phyloP scores from a whole-genome alignment of 2,888 invertebrate species.

The Caradrina kadenii region DNA sequence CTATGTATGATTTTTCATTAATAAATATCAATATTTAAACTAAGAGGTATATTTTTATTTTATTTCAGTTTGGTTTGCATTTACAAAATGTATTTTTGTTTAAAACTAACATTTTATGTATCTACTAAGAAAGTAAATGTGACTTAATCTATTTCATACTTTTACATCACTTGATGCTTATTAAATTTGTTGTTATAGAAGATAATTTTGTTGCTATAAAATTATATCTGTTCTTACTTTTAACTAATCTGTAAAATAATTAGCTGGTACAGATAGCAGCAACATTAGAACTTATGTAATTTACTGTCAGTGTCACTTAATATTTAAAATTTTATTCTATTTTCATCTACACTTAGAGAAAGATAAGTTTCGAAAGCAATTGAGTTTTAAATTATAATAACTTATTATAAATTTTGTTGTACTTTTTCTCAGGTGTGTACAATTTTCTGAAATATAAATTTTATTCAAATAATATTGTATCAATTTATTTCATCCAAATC shows the following conservation, averaged over 20 bases:
- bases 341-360: conserved; percentile 84
- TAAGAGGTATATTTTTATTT: conserved; percentile 86
- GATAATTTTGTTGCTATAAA: conserved; percentile 71
- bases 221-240: conserved; percentile 71
- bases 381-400: conserved; percentile 81
- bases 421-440: conserved; percentile 89
- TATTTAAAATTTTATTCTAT: conserved; percentile 81
- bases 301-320: conserved; percentile 78
- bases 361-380: conserved; percentile 78
- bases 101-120: conserved; percentile 70
- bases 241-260: conserved; percentile 72
- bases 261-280: conserved; percentile 78
- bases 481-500: conserved; percentile 79
- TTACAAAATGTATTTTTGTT: conserved; percentile 77
- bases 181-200: conserved; percentile 71
- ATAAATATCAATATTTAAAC: conserved; percentile 88
- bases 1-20: conserved; percentile 88
- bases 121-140: conserved; percentile 70
- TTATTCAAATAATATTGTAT: conserved; percentile 82
- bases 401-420: conserved; percentile 84
- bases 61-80: conserved; percentile 81
- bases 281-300: conserved; percentile 78
- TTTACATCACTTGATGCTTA: conserved; percentile 70
- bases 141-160: conserved; percentile 68
- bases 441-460: conserved; percentile 90